phyloP scores from a whole-genome alignment of 2,888 invertebrate species.

The Hipparchia sbordonii region DNA sequence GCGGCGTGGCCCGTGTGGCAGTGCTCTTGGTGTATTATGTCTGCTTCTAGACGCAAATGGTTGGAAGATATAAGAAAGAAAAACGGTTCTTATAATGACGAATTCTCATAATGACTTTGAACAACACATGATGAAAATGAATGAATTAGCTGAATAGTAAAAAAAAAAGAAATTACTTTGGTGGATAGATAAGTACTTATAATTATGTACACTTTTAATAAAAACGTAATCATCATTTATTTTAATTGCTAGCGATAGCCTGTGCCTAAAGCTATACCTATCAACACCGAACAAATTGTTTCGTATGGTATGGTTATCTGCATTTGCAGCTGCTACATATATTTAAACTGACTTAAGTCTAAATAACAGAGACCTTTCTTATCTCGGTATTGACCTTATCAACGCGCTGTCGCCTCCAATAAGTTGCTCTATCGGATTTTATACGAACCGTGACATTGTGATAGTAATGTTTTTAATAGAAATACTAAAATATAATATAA shows the following conservation, averaged over 20 bases:
- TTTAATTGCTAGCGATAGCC: background rate
- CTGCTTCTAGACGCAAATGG: no score
- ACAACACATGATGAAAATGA: no score
- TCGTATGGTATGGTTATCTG: background rate
- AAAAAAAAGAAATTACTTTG: background rate
- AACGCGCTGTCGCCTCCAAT: slow-evolving; percentile 20
- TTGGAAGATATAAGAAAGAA: no score
- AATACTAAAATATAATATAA: background rate
- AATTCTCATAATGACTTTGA: no score
- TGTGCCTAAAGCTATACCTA: background rate
- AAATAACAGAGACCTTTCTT: slow-evolving; percentile 13
- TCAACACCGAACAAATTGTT: background rate
- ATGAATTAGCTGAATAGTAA: no score
- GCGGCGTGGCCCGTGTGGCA: no score
- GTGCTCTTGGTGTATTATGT: no score
- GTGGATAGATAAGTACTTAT: background rate
- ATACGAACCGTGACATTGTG: slow-evolving; percentile 18
- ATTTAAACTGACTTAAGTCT: background rate
- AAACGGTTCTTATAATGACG: no score
- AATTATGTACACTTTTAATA: background rate
- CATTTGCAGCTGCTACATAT: slow-evolving; percentile 9
- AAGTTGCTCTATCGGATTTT: slow-evolving; percentile 3
- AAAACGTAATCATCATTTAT: background rate
- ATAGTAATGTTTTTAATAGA: slow-evolving; percentile 15
- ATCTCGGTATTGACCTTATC: slow-evolving; percentile 24